phyloP scores from a whole-genome alignment of 2,888 invertebrate genomes.

The Clepsis dumicolana region DNA sequence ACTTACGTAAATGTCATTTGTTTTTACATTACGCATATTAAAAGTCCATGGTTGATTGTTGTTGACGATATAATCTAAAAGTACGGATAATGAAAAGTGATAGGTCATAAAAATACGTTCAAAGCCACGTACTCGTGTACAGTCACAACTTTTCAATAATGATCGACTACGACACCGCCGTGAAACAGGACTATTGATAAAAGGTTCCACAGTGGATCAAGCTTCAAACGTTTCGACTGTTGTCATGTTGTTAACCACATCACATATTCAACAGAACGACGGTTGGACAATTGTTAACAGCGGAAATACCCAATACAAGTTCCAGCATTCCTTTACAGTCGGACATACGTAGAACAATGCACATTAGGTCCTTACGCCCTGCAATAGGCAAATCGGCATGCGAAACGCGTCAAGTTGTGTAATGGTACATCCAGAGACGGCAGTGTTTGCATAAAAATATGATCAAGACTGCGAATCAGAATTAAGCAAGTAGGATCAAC shows the following conservation, averaged over 20 bases:
- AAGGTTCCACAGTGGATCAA: not conserved
- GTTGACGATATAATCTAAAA: constrained; percentile 1
- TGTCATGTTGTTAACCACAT: constrained; percentile 9
- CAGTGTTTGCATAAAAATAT: not conserved
- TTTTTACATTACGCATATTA: constrained; percentile 14
- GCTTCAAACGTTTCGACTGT: not conserved
- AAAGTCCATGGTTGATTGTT: not conserved
- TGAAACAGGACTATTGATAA: not conserved
- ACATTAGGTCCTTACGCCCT: constrained; percentile 17
- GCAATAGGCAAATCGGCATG: constrained; percentile 37
- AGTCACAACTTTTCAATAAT: not conserved
- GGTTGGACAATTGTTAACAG: constrained; percentile 39
- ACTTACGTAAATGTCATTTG: not conserved
- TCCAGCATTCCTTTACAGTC: constrained; percentile 34
- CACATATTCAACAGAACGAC: constrained; percentile 20
- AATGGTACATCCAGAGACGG: constrained; percentile 2
- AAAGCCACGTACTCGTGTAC: too few relatives aligned
- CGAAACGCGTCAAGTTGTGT: constrained; percentile 31
- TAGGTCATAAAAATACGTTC: not conserved
- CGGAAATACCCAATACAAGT: constrained; percentile 43
- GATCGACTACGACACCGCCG: too few relatives aligned
- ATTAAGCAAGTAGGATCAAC: not conserved
- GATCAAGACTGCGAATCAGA: not conserved
- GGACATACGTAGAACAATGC: constrained; percentile 45
- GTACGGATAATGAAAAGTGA: not conserved